Evolutionary conservation across 2,113 vertebrate genomes (phyloP), one percentile per base, ranked within the genome.

Genomic region (Chaetodon trifascialis): DNA sequence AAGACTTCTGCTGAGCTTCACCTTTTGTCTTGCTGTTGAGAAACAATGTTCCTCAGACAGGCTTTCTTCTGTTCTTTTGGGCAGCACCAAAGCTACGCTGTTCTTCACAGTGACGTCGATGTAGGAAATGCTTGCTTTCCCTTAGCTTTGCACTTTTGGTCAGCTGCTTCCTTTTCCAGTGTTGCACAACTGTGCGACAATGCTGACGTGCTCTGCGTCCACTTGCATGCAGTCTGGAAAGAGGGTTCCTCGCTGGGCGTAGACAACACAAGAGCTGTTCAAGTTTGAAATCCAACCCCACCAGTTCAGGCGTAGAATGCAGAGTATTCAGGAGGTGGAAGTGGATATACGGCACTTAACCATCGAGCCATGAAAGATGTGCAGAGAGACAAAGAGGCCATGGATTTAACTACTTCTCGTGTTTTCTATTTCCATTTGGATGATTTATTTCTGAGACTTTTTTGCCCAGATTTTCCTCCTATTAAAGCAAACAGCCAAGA

Each of bases 71-170:
- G 30, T 30, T 30, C 30, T 30, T 30, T 30, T 30, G 30, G 30
- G 30, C 30, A 30, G 30, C 30, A 30, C 30, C 30, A 30, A 30
- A 30, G 30, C 4, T 46, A 11, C 4, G 23, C 38, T 7, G 1
- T 44, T 73, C 14, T 15, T 69, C 19, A 15, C 58, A 17, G 25
- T 55, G 54, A 54, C 16, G n/a, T 44, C 23, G 65, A 52, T 71
- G 23, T 16, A 82, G 80, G 69, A 91, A 93, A 80, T 76, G 12
- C 34, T 63, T n/a, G 10, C 75, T 81, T 89, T 86, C 51, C 60
- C 80, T 86, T 77, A 74, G 71, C 65, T 58, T 68, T 54, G 73
- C 82, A 74, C 64, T 88, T 80, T 59, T 84, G 63, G 59, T 79
- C 76, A 76, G 67, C 78, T 72, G 66, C 80, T 91, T 92, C 74